phyloP scores from a whole-genome alignment of 1,140 invertebrate genomes.

The Cydia fagiglandana region DNA sequence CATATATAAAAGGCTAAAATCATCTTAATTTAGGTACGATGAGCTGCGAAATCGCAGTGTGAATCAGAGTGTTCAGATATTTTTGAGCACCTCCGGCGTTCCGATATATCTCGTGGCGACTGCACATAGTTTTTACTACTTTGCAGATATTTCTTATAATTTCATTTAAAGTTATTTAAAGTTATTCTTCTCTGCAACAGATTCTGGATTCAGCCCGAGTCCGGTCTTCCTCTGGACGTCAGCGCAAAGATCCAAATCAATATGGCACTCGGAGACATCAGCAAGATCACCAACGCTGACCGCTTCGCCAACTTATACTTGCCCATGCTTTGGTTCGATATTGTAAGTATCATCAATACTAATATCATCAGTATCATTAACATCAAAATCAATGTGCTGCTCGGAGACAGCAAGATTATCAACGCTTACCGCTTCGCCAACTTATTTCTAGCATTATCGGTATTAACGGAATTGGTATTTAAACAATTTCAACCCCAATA shows the following conservation, averaged over 20 bases:
- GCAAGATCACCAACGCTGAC: constrained; percentile 80
- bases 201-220: constrained; percentile 80
- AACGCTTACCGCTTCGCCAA: constrained; percentile 83
- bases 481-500: no score
- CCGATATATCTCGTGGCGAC: no score
- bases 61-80: no score
- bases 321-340: constrained; percentile 91
- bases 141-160: no score
- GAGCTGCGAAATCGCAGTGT: no score
- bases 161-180: no score
- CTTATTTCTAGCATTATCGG: no score
- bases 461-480: no score
- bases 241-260: constrained; percentile 91
- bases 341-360: constrained; percentile 81
- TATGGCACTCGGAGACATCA: constrained; percentile 86
- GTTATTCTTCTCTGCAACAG: constrained; percentile 38
- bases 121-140: no score
- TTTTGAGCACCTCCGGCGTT: no score
- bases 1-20: no score
- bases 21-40: no score
- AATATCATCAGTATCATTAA: constrained; percentile 47
- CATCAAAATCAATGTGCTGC: constrained; percentile 90
- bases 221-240: constrained; percentile 87
- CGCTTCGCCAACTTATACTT: constrained; percentile 84
- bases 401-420: constrained; percentile 82